phyloP scores from a whole-genome alignment of 2,888 invertebrate genomes.

The Acrobasis repandana region DNA sequence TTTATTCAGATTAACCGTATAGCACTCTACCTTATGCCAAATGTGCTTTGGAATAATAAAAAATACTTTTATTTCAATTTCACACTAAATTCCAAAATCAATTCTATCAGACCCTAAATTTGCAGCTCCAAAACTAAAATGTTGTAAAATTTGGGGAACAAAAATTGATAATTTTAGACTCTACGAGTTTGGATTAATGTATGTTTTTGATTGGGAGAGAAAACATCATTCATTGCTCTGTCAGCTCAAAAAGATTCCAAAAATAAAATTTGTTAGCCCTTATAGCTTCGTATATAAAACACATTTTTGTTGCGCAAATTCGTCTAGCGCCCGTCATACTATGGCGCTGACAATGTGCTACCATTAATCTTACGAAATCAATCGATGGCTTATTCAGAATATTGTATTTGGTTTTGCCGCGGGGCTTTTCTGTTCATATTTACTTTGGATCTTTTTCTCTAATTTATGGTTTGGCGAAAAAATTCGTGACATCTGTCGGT shows the following conservation, averaged over 20 bases:
- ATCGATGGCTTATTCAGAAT: constrained; percentile 83
- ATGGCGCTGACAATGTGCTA: constrained; percentile 80
- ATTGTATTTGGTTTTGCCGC: constrained; percentile 79
- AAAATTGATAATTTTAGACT: constrained; percentile 35
- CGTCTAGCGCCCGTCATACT: constrained; percentile 64
- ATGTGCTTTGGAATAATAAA: constrained; percentile 46
- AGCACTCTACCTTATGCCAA: constrained; percentile 49
- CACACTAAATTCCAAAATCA: constrained; percentile 76
- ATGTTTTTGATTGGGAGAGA: constrained; percentile 34
- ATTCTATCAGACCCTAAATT: constrained; percentile 62
- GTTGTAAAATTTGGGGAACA: constrained; percentile 31
- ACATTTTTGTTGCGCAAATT: constrained; percentile 66
- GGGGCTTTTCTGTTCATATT: constrained; percentile 75
- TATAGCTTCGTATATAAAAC: constrained; percentile 58
- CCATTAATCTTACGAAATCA: constrained; percentile 83
- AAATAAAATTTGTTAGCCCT: constrained; percentile 61
- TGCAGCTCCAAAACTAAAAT: constrained; percentile 33
- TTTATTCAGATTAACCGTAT: constrained; percentile 62
- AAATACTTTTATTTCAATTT: constrained; percentile 75
- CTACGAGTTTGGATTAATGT: constrained; percentile 32
- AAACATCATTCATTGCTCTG: constrained; percentile 62
- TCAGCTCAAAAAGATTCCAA: constrained; percentile 64
- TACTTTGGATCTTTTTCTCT: constrained; percentile 79
- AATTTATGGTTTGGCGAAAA: constrained; percentile 69
- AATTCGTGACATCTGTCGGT: constrained; percentile 71